Percentiles rank a stretch among this genome's conserved stretches.
Evolutionary conservation across 2,113 vertebrate genomes (phyloP).

Genomic region (Promerops cafer): DNA sequence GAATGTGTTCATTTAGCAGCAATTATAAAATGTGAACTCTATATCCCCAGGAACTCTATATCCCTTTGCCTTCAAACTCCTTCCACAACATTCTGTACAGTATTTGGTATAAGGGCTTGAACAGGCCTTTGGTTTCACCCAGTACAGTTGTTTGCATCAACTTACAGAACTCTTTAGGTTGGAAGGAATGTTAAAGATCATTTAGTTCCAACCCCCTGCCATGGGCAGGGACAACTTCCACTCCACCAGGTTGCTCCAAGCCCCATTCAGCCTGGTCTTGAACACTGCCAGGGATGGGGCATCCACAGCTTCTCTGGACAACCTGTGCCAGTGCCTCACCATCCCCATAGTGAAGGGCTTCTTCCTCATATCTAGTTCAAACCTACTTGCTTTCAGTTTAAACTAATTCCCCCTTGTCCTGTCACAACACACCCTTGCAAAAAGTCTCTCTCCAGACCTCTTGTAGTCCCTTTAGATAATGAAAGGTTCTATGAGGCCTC

Average conservation of each 20-base stretch:
- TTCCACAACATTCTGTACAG: neutral
- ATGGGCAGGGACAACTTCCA: neutral
- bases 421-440: neutral
- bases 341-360: neutral
- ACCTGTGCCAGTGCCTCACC: too few relatives aligned
- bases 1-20: accelerated
- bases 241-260: neutral
- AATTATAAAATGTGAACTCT: neutral
- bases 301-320: accelerated
- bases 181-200: neutral
- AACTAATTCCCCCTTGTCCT: neutral
- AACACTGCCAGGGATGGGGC: neutral
- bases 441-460: neutral
- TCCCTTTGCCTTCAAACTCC: neutral
- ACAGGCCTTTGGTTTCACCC: neutral
- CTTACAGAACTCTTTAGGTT: neutral
- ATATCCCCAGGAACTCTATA: neutral
- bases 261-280: neutral
- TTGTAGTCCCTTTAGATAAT: neutral
- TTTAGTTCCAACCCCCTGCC: too few relatives aligned
- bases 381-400: neutral
- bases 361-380: neutral
- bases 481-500: neutral
- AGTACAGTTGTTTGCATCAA: neutral
- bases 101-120: neutral